These are phyloP conservation scores for Acestrorhynchus altus DNA, from an alignment of 2,797 vertebrate species.

Conservation along the genomic window DNA sequence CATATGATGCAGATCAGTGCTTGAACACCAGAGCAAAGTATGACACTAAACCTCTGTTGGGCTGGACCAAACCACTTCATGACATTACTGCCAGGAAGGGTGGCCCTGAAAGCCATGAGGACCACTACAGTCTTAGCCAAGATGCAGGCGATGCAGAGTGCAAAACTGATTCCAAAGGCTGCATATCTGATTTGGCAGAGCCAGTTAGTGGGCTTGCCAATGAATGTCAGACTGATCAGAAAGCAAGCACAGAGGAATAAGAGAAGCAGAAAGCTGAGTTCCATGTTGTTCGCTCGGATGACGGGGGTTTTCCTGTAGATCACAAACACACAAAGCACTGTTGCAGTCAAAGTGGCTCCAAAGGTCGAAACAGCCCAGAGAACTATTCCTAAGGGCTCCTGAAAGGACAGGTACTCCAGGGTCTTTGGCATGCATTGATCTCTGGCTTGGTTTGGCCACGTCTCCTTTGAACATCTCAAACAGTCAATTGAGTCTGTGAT, in stretches of 20 bases:
- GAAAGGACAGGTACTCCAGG: constrained; percentile 72
- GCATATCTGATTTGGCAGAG: constrained; percentile 74
- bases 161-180: constrained; percentile 77
- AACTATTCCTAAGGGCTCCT: constrained; percentile 71
- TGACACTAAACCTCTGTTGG: constrained; percentile 71
- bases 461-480: constrained; percentile 67
- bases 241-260: constrained; percentile 75
- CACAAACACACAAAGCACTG: constrained; percentile 66
- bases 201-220: constrained; percentile 75
- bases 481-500: constrained; percentile 73
- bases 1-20: constrained; percentile 72
- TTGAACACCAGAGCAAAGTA: constrained; percentile 72
- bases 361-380: constrained; percentile 64
- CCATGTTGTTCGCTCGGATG: constrained; percentile 78
- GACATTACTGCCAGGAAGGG: constrained; percentile 68
- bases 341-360: constrained; percentile 66
- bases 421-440: constrained; percentile 68
- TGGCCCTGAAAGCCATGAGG: constrained; percentile 74
- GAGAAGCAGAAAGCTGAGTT: constrained; percentile 75
- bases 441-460: constrained; percentile 69
- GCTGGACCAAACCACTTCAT: constrained; percentile 75
- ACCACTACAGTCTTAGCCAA: constrained; percentile 77
- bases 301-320: constrained; percentile 70
- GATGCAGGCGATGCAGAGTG: constrained; percentile 78
- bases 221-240: constrained; percentile 72